Conservation (phyloP, 92 coral and sea anemone genomes). For the Galaxea fascicularis region DNA sequence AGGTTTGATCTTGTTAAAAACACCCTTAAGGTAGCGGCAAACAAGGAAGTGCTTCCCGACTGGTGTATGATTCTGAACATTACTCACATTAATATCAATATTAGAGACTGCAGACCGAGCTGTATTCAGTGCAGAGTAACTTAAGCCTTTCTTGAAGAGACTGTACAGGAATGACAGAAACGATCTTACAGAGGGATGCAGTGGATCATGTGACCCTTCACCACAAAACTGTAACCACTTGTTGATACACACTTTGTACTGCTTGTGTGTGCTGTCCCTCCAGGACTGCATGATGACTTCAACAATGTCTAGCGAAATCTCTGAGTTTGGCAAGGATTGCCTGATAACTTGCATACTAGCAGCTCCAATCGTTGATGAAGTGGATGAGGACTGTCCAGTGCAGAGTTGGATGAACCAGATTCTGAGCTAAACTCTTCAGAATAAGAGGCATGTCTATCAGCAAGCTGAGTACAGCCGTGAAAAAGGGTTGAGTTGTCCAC, state of each 20-base stretch:
- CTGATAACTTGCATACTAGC: constrained; percentile 74
- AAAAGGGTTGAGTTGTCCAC: constrained; percentile 49
- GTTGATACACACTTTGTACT: constrained; percentile 64
- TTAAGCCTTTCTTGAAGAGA: constrained; percentile 42
- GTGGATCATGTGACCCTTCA: constrained; percentile 52
- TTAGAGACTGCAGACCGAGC: constrained; percentile 64
- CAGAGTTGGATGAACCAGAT: constrained; percentile 54
- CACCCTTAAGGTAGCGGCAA: constrained; percentile 60
- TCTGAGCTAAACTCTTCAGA: constrained; percentile 37
- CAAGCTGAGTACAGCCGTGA: constrained; percentile 38
- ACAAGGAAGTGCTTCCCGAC: constrained; percentile 57
- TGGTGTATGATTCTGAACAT: constrained; percentile 25
- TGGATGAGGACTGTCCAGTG: constrained; percentile 56
- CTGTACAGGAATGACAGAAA: constrained; percentile 43
- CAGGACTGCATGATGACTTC: constrained; percentile 69
- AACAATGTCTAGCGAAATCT: constrained; percentile 55
- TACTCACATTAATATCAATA: constrained; percentile 25
- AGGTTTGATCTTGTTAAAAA: constrained; percentile 60
- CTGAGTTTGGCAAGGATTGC: constrained; percentile 54
- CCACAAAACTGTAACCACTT: constrained; percentile 67
- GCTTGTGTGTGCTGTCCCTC: constrained; percentile 58
- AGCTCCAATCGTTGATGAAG: constrained; percentile 45
- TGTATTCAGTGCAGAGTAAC: constrained; percentile 64
- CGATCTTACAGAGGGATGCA: constrained; percentile 64
- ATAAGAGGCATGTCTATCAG: constrained; percentile 42